Evolutionary conservation across 2,113 vertebrate genomes (phyloP).

Genomic region (Catagonus wagneri): DNA sequence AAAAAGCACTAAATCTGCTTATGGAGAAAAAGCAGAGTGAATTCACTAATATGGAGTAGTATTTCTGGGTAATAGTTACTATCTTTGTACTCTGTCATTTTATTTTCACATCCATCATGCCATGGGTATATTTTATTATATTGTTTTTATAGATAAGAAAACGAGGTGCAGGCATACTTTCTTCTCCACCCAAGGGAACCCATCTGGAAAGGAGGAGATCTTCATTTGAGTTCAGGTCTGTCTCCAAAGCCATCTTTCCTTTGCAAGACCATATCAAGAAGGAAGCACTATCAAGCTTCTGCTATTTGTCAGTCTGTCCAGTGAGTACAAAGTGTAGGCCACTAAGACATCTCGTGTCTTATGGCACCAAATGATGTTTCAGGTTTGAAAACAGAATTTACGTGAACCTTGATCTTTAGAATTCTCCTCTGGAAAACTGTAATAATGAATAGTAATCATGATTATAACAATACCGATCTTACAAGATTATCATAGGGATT

Average conservation of each 20-base stretch:
- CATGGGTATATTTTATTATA: background rate
- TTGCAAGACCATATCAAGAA: background rate
- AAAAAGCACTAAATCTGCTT: background rate
- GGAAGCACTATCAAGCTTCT: fast-evolving
- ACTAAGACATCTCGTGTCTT: background rate
- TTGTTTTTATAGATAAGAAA: background rate
- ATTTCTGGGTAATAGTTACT: background rate
- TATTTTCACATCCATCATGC: background rate
- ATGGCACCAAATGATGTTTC: background rate
- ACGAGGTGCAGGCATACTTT: background rate
- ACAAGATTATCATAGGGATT: background rate
- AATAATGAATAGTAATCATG: background rate
- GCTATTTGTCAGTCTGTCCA: fast-evolving
- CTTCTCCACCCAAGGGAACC: background rate
- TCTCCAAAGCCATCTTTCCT: background rate
- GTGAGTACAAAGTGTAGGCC: fast-evolving
- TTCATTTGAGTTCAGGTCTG: background rate
- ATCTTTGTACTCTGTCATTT: background rate
- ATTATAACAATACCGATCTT: background rate
- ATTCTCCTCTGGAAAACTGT: background rate
- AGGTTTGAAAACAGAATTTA: background rate
- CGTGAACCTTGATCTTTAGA: background rate
- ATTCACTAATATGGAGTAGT: fast-evolving
- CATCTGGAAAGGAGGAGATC: background rate
- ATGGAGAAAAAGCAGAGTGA: background rate